These are phyloP conservation scores for Bhutanitis thaidina DNA, from an alignment of 2,888 invertebrate species.

Conservation along the genomic window DNA sequence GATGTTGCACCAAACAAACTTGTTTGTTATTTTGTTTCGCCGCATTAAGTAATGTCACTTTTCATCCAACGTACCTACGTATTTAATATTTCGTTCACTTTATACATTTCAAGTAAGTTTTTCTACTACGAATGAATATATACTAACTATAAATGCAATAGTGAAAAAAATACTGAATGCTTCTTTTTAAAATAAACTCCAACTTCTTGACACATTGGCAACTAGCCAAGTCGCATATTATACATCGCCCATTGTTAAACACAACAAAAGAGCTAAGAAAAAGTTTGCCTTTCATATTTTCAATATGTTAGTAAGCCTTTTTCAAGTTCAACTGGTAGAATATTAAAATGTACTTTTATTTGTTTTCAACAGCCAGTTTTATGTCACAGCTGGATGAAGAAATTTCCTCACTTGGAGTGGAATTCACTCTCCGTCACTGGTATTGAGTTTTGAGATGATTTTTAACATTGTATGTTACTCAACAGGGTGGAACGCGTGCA, in stretches of 20 bases:
- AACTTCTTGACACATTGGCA: conserved; percentile 17
- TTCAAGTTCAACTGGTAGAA: neutral
- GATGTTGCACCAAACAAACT: conserved; percentile 17
- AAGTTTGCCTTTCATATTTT: conserved; percentile 1
- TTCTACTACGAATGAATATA: too few species aligned
- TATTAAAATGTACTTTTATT: neutral
- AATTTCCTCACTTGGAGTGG: too few species aligned
- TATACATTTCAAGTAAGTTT: neutral
- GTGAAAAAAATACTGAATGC: neutral
- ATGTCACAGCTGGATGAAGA: too few species aligned
- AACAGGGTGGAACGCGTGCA: too few species aligned
- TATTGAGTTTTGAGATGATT: too few species aligned
- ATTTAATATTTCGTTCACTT: neutral
- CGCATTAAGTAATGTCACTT: conserved; percentile 3
- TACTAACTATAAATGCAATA: too few species aligned
- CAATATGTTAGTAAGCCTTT: conserved; percentile 8
- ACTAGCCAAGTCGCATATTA: conserved; percentile 10
- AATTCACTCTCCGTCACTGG: too few species aligned
- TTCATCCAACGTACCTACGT: neutral
- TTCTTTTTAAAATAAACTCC: neutral
- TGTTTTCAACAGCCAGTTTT: too few species aligned
- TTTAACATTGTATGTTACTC: too few species aligned
- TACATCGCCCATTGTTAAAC: conserved; percentile 11
- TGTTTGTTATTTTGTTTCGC: conserved; percentile 14
- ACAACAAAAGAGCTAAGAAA: conserved; percentile 11